A percentile compares a stretch with the other conserved stretches of the same genome.
These are phyloP conservation scores for Cecropterus lyciades DNA, from an alignment of 1,140 invertebrate species.

Conservation along the genomic window DNA sequence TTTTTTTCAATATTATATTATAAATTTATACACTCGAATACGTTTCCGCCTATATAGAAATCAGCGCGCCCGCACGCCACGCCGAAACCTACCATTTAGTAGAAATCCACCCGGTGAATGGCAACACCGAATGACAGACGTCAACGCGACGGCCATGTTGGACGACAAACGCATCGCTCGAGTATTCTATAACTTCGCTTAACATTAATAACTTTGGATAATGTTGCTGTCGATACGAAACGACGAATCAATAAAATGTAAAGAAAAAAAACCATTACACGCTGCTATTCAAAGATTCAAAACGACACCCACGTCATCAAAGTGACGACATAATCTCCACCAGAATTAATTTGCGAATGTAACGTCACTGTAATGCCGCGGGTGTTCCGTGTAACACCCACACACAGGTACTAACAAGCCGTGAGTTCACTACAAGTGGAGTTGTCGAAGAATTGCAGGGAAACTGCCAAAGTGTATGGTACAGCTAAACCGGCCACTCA, in stretches of 20 bases:
- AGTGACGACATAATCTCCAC: too few species aligned
- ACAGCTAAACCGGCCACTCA: conserved; percentile 29
- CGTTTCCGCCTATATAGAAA: conserved; percentile 73
- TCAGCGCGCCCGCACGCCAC: conserved; percentile 29
- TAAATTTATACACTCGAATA: conserved; percentile 43
- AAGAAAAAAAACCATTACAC: conserved; percentile 6
- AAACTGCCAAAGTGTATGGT: conserved; percentile 40
- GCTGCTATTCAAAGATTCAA: conserved; percentile 2
- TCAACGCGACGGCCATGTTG: conserved; percentile 34
- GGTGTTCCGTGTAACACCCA: conserved; percentile 1
- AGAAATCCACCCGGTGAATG: conserved; percentile 25
- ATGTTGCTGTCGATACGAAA: conserved; percentile 50
- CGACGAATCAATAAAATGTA: conserved; percentile 3
- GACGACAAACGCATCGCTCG: conserved; percentile 54
- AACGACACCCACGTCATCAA: not conserved
- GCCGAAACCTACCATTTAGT: conserved; percentile 21
- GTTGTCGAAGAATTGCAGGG: conserved; percentile 43
- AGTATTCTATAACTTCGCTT: conserved; percentile 70
- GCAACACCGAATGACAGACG: conserved; percentile 43
- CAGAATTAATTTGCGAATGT: too few species aligned
- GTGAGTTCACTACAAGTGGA: conserved; percentile 47
- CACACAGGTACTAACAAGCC: conserved; percentile 45
- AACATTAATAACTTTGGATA: conserved; percentile 67
- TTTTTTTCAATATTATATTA: conserved; percentile 37
- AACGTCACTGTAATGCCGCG: too few species aligned